Evolutionary conservation across 1,140 invertebrate genomes (phyloP).

Genomic region (Drosophila kanapiae): DNA sequence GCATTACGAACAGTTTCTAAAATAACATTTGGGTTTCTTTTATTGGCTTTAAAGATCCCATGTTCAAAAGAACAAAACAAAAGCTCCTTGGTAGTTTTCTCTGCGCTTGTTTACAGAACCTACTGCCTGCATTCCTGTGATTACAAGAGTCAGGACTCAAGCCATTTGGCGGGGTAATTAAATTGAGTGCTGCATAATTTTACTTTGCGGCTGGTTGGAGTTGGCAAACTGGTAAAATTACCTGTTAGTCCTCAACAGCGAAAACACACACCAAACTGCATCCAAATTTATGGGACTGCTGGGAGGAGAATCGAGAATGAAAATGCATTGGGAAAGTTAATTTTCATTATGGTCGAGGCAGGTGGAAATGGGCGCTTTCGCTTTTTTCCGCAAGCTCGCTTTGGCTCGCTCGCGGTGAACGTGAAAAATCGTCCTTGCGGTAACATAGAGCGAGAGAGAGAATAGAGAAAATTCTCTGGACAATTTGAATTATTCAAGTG

Average conservation of each 20-base stretch:
- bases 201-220: conserved; percentile 58
- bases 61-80: not conserved
- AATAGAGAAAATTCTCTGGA: conserved; percentile 31
- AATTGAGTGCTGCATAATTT: conserved; percentile 80
- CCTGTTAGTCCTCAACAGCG: conserved; percentile 58
- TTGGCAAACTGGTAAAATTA: conserved; percentile 74
- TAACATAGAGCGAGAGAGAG: not conserved
- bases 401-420: conserved; percentile 9
- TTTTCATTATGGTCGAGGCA: conserved; percentile 69
- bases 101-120: not conserved
- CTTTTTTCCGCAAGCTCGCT: conserved; percentile 20
- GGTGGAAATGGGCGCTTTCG: conserved; percentile 28
- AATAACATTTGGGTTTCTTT: too few species aligned
- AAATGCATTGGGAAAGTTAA: conserved; percentile 73
- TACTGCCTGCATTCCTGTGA: conserved; percentile 8
- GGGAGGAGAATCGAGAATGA: conserved; percentile 22
- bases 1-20: too few species aligned
- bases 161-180: conserved; percentile 70
- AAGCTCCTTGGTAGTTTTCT: not conserved
- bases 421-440: conserved; percentile 56
- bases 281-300: conserved; percentile 66
- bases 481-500: conserved; percentile 72
- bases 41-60: not conserved
- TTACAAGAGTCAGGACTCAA: conserved; percentile 35
- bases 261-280: conserved; percentile 52